Evolutionary conservation across 2,888 invertebrate species (phyloP), one percentile per base, ranked within the genome.

Genomic region (Meloe dianella): DNA sequence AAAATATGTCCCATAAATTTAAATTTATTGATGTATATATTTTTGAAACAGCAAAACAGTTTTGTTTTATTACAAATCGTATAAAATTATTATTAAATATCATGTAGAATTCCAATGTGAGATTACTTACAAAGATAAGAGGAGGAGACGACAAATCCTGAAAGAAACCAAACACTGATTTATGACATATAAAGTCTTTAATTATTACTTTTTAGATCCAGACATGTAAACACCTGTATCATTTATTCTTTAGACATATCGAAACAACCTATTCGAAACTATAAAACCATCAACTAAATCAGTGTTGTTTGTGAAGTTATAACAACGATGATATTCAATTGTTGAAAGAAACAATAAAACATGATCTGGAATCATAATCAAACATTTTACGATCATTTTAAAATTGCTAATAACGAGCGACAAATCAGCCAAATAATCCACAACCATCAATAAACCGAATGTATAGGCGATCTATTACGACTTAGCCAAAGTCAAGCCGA

Each of bases 121-220:
- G 10, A 32, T 32, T 32, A n/a, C n/a, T n/a, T n/a, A n/a, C n/a
- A n/a, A n/a, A n/a, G 32, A 1, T 32, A 32, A 32, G 32, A 32
- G 4, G 2, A 9, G 7, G 9, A 32, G 32, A 32, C 41, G 8
- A 41, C n/a, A n/a, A n/a, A 8, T 41, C 10, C 5, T 41, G 10
- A 41, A 9, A n/a, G 41, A n/a, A 17, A 41, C 41, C 41, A 41
- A n/a, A 38, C 17, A 30, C 27, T 69, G 70, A 73, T 73, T 73
- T 73, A 71, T 62, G 62, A 69, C 68, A 62, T 67, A 70, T 70
- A 68, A 70, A 69, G 66, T 65, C 69, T 71, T n/a, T 71, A 73
- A 73, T 73, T 71, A 73, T 73, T 70, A 61, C 62, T 20, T n/a
- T n/a, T n/a, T 54, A 57, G 47, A 63, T 61, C 59, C 61, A 57